Evolutionary conservation across 1,140 invertebrate genomes (phyloP).

Genomic region (Heliconius melpomene): DNA sequence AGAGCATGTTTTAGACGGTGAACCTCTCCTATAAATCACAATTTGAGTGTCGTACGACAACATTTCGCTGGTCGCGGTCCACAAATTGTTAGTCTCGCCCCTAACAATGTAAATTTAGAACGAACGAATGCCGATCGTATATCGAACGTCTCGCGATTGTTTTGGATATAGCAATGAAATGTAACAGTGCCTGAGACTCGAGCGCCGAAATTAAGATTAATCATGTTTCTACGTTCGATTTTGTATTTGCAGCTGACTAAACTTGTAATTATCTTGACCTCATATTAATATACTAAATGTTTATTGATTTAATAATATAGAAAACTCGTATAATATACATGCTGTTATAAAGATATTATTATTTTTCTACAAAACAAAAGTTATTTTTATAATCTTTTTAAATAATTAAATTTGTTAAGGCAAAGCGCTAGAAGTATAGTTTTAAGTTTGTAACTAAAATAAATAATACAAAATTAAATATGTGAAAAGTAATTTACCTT

Average conservation of each 20-base stretch:
- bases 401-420: no score
- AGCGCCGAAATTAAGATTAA: constrained; percentile 66
- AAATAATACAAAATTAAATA: neutral
- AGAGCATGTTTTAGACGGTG: constrained; percentile 24
- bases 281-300: constrained; percentile 6
- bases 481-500: neutral
- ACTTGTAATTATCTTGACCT: neutral
- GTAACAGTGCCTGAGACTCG: constrained; percentile 34
- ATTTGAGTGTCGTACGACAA: constrained; percentile 58
- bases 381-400: no score
- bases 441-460: neutral
- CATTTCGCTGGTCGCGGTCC: constrained; percentile 67
- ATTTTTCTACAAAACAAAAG: no score
- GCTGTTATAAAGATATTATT: no score
- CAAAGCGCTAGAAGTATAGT: neutral
- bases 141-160: constrained; percentile 74
- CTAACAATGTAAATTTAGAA: constrained; percentile 79
- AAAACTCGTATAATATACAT: neutral
- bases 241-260: constrained; percentile 12
- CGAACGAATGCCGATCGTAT: constrained; percentile 74
- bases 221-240: constrained; percentile 37
- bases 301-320: neutral
- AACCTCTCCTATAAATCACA: constrained; percentile 34
- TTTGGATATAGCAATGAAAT: constrained; percentile 70
- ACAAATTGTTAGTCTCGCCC: constrained; percentile 76